phyloP scores from a whole-genome alignment of 2,888 invertebrate species.

The Dasypogon diadema region DNA sequence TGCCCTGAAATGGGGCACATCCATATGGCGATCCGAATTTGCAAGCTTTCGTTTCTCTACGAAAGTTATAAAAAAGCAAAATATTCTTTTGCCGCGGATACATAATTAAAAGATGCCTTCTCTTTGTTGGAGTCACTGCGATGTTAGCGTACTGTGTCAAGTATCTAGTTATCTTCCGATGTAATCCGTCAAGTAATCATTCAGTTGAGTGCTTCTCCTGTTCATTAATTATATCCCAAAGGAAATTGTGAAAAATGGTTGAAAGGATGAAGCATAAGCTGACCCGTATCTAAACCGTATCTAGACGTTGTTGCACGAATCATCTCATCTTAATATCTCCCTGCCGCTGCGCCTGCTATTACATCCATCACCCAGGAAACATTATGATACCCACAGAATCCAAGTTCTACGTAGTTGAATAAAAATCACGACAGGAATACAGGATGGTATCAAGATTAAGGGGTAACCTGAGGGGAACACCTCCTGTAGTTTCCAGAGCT shows the following conservation, averaged over 20 bases:
- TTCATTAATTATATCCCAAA: constrained; percentile 3
- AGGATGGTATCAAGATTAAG: constrained; percentile 4
- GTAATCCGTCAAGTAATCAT: constrained; percentile 18
- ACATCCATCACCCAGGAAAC: neutral
- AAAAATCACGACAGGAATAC: neutral
- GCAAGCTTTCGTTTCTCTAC: neutral
- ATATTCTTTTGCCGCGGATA: neutral
- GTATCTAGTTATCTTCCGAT: neutral
- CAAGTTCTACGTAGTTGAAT: neutral
- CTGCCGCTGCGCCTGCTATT: neutral
- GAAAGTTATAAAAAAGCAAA: constrained; percentile 11
- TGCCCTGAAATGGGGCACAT: constrained; percentile 9
- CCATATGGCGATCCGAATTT: constrained; percentile 16
- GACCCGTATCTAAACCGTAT: neutral
- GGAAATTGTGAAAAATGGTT: constrained; percentile 8
- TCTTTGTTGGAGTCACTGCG: neutral
- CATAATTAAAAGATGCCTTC: neutral
- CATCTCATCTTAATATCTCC: neutral
- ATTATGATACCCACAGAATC: neutral
- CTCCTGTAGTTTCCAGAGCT: constrained; percentile 8
- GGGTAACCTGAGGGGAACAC: constrained; percentile 1
- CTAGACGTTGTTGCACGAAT: neutral
- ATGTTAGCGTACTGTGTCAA: neutral
- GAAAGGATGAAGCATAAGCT: constrained; percentile 5
- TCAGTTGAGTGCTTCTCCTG: constrained; percentile 20